Evolutionary conservation across 2,113 vertebrate species (phyloP), one percentile per base, ranked within the genome.

Genomic region (Anoplopoma fimbria): DNA sequence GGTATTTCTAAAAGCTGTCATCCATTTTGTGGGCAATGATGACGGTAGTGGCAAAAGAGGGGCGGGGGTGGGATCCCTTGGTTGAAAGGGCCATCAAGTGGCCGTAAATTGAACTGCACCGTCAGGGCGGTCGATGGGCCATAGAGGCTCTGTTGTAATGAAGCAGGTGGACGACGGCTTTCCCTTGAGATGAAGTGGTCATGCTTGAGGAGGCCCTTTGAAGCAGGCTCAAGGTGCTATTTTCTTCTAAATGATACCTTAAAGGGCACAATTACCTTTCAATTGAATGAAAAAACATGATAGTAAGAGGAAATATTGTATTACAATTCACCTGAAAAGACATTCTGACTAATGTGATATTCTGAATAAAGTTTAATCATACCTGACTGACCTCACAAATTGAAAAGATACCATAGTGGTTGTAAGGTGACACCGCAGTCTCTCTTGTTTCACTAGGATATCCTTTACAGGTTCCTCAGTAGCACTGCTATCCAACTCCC

Each of bases 21-120:
- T 95, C 95, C 95, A 95, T 95, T 95, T 95, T 95, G 95, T 95
- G 90, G 93, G 85, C 88, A 92, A 93, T 88, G 93, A 94, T 88
- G 91, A 92, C 90, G 93, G 83, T 83, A 69, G 90, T 83, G 79
- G 92, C 64, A 23, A 79, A 82, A 83, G 79, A 76, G 72, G 74
- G 55, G 29, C 33, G 64, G 65, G 75, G 79, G 76, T 40, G n/a
- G 40, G 45, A 92, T 93, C 75, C 77, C 75, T 92, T 87, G 90
- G 91, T 60, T 81, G 78, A 88, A 95, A 93, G 95, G 85, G 94
- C 86, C 94, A 93, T 92, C 95, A 82, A 87, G 95, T 93, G 95
- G 94, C 10, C 9, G 8, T 29, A 64, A 31, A 36, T 1, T 77
- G 92, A 86, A 94, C 73, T 94, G 68, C 93, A 93, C 12, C 57